Evolutionary conservation across 2,888 invertebrate genomes (phyloP).

Genomic region (Drosophila hamatofila): DNA sequence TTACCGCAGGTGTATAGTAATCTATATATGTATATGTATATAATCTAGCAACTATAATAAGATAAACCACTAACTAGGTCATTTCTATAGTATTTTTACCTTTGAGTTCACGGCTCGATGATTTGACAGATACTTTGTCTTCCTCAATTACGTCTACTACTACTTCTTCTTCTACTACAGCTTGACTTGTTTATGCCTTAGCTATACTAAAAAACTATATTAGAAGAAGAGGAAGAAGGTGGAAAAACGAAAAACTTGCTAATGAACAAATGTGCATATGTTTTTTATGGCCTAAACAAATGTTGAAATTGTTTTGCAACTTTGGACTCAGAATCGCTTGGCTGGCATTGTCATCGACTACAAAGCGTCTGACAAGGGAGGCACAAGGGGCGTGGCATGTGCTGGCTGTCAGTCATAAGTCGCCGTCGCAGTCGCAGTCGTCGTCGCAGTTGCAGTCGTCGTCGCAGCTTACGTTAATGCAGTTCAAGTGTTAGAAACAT

Average conservation of each 20-base stretch:
- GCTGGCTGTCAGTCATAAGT: constrained; percentile 42
- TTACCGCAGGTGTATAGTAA: too few species aligned
- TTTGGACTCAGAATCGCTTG: constrained; percentile 56
- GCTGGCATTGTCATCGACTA: constrained; percentile 48
- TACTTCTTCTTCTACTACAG: not conserved
- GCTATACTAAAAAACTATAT: not conserved
- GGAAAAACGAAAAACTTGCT: constrained; percentile 2
- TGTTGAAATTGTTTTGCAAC: constrained; percentile 54
- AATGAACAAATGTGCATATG: constrained; percentile 34
- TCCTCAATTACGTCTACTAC: not conserved
- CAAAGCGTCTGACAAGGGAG: constrained; percentile 21
- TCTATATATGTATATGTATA: not conserved
- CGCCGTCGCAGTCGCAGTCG: constrained; percentile 14
- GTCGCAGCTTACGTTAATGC: constrained; percentile 75
- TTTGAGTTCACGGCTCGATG: not conserved
- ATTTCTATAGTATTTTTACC: not conserved
- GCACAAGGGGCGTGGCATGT: not conserved
- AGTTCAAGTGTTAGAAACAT: constrained; percentile 77
- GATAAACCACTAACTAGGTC: not conserved
- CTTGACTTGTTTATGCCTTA: not conserved
- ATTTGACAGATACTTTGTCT: not conserved
- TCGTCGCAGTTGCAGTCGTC: constrained; percentile 20
- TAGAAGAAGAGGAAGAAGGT: not conserved
- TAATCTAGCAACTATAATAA: not conserved
- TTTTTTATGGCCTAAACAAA: constrained; percentile 46